These are phyloP conservation scores for Megaceryle torquata DNA, from an alignment of 2,113 vertebrate genomes.

Conservation along the genomic window DNA sequence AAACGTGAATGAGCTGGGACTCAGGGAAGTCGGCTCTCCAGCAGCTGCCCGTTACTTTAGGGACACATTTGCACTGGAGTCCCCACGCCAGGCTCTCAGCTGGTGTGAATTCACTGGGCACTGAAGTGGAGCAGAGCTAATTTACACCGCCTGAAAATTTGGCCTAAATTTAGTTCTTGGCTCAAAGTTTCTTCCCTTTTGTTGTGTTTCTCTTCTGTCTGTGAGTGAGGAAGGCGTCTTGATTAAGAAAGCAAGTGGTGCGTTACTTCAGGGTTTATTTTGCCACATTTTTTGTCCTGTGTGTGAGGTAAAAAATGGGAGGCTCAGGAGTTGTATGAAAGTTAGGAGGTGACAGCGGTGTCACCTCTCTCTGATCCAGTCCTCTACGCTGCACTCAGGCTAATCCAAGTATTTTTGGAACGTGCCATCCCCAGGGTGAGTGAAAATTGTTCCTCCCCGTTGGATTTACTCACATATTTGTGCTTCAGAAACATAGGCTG, in stretches of 20 bases:
- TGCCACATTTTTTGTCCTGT: fast-evolving
- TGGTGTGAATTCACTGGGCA: not conserved
- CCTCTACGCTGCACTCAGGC: fast-evolving
- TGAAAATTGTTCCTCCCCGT: not conserved
- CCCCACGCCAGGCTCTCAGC: not conserved
- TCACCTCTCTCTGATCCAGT: not conserved
- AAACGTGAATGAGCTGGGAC: fast-evolving
- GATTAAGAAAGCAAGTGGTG: not conserved
- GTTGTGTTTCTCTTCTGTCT: not conserved
- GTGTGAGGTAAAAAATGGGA: not conserved
- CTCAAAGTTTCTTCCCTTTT: not conserved
- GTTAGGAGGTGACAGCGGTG: fast-evolving
- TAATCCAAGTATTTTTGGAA: not conserved
- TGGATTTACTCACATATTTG: not conserved
- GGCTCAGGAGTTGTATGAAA: not conserved
- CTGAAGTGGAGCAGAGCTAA: not conserved
- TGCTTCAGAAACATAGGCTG: not conserved
- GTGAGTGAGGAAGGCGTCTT: not conserved
- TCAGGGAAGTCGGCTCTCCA: not conserved
- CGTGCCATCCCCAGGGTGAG: fast-evolving
- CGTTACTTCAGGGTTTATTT: not conserved
- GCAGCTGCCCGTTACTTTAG: not conserved
- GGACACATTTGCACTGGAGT: not conserved
- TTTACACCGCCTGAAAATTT: not conserved
- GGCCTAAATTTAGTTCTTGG: not conserved